A percentile compares a stretch with the other conserved stretches of the same genome.
Conservation (phyloP, 2,797 vertebrate species). For the Tinamus major region DNA sequence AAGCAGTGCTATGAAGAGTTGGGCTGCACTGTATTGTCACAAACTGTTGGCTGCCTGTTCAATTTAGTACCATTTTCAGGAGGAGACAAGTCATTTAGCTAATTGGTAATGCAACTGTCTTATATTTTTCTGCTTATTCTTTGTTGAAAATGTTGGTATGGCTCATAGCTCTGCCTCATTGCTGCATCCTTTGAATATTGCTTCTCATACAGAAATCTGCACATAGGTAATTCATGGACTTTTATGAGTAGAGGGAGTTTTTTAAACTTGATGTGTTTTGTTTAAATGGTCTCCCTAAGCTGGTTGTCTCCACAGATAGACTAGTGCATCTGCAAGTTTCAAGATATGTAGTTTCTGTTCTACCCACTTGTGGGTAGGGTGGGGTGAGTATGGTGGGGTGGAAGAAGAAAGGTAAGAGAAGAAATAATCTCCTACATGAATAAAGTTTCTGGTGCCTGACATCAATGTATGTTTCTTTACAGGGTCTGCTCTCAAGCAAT, state of each 20-base stretch:
- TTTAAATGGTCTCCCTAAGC: neutral
- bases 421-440: neutral
- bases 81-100: neutral
- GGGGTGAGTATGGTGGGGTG: constrained; percentile 3
- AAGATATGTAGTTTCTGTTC: constrained; percentile 18
- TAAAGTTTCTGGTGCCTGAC: constrained; percentile 23
- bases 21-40: neutral
- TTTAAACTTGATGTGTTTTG: neutral
- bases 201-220: neutral
- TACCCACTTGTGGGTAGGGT: neutral
- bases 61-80: neutral
- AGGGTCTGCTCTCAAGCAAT: constrained; percentile 5
- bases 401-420: neutral
- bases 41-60: neutral
- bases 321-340: constrained; percentile 58
- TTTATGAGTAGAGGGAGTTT: constrained; percentile 49
- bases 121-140: neutral
- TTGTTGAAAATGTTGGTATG: neutral
- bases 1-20: neutral
- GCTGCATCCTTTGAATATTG: neutral
- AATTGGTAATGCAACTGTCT: neutral
- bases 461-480: neutral
- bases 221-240: neutral
- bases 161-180: neutral
- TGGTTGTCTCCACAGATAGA: neutral